Evolutionary conservation across 2,797 vertebrate species (phyloP), one percentile per base, ranked within the genome.

Genomic region (Aeoliscus strigatus): DNA sequence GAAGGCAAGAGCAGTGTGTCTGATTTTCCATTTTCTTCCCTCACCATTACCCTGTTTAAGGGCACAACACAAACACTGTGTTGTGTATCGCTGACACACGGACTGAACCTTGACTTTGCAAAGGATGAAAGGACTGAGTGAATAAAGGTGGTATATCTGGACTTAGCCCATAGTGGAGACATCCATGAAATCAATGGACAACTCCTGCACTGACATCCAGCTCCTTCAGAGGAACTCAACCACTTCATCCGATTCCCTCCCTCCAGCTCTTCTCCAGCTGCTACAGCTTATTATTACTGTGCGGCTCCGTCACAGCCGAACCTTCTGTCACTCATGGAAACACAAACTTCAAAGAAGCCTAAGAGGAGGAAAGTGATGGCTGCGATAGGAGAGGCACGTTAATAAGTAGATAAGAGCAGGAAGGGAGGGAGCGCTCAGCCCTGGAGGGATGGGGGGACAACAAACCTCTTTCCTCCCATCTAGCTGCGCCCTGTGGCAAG

Each of bases 261-360:
- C 54, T 45, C 59, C 58, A 21, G 8, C 25, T 49, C 53, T 29
- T 52, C 58, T 24, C 46, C 55, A 68, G 73, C 70, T 57, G 15
- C 69, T 8, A 1, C 7, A 2, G 76, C 73, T 70, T 73, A 57
- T 54, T 68, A 73, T 44, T 27, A 13, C 50, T 66, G 43, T 30
- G 49, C 38, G 45, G 54, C 67, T 70, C 51, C 53, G 65, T 53
- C 46, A 41, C 54, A 67, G 47, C 55, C 37, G 14, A 56, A 36
- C 65, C 69, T 44, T 70, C 60, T 51, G 57, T 70, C 58, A 40
- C 44, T 60, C 27, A 42, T 32, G 56, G 69, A 79, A 77, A 70
- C 58, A 77, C n/a, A 34, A 43, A 70, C 66, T 60, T 71, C 61
- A 78, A 71, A 77, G 57, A 59, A 36, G 11, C 2, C 37, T 57